Evolutionary conservation across 2,113 vertebrate genomes (phyloP), one percentile per base, ranked within the genome.

Genomic region (Urocynchramus pylzowi): DNA sequence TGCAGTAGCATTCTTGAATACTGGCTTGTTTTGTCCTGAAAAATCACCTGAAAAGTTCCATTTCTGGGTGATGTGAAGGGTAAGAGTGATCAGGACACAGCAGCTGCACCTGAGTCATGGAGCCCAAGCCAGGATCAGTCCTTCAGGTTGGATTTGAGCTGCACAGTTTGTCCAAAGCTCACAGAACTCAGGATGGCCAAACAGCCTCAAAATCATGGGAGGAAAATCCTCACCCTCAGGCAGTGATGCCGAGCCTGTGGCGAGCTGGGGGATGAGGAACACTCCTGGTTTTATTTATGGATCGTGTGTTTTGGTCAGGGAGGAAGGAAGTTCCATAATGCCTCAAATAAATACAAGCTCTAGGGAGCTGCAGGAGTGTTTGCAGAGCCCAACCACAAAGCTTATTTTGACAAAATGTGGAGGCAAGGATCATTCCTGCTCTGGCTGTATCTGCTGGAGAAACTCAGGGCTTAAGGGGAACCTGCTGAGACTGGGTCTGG

Each of bases 1-100:
- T 30, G 63, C 10, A 0, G 41, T 3, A 12, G 30, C 9, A 3
- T 49, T 47, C 41, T 39, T 15, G 8, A 73, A 7, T 4, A 1
- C 2, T 9, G 37, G 16, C 13, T 42, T 10, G 14, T 47, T 71
- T 47, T 16, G 1, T 15, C 71, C 35, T 12, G 42, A 71, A 33
- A 82, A 70, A 42, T 26, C 65, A 35, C 70, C 47, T 4, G 16
- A 7, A 42, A 73, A 59, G 23, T 61, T 4, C 1, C 13, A 13
- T 77, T 78, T 73, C 31, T 7, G 5, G 13, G 50, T n/a, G 50
- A 41, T 16, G 7, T 1, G n/a, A 64, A 9, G 31, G 33, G 1
- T 0, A 5, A 11, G 60, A 64, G 37, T 20, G n/a, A 64, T 28
- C 39, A 5, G 44, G 30, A 35, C 15, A 4, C 69, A 22, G 79